Conservation (phyloP, 2,113 vertebrate species). For the Danionella cerebrum region DNA sequence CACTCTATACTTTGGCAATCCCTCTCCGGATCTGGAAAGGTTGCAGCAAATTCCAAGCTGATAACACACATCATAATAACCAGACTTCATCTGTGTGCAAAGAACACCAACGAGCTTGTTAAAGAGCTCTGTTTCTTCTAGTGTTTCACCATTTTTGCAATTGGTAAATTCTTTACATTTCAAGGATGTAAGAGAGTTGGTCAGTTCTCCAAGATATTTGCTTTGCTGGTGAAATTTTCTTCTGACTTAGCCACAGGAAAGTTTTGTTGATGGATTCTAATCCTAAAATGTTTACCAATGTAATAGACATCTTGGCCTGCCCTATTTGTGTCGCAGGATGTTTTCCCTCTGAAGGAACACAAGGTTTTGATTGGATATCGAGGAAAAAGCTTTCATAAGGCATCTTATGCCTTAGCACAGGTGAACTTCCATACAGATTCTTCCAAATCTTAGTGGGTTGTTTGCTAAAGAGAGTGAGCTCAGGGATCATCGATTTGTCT, state of each 20-base stretch:
- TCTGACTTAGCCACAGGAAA: no score
- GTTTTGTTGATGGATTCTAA: conserved; percentile 17
- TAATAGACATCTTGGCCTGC: not conserved
- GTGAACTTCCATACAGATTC: conserved; percentile 61
- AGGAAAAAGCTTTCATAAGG: conserved; percentile 41
- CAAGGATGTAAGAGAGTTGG: no score
- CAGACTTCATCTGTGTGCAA: conserved; percentile 37
- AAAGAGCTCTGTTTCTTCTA: conserved; percentile 30
- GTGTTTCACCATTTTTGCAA: no score
- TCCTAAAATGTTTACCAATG: not conserved
- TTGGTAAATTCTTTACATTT: no score
- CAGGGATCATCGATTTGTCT: conserved; percentile 38
- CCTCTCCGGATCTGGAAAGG: conserved; percentile 33
- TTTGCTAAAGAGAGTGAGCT: conserved; percentile 55
- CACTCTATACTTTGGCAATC: conserved; percentile 28
- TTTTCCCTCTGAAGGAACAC: not conserved
- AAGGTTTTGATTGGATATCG: conserved; percentile 39
- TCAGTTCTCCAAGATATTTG: no score
- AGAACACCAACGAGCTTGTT: conserved; percentile 39
- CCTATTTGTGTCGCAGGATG: not conserved
- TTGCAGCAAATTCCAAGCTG: conserved; percentile 32
- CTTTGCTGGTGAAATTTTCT: no score
- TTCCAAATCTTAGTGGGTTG: conserved; percentile 58
- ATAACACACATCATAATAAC: conserved; percentile 36
- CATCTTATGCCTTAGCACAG: conserved; percentile 59